A percentile compares a stretch with the other conserved stretches of the same genome.
Conservation (phyloP, 1,140 invertebrate species). For the Drosophila sucinea region DNA sequence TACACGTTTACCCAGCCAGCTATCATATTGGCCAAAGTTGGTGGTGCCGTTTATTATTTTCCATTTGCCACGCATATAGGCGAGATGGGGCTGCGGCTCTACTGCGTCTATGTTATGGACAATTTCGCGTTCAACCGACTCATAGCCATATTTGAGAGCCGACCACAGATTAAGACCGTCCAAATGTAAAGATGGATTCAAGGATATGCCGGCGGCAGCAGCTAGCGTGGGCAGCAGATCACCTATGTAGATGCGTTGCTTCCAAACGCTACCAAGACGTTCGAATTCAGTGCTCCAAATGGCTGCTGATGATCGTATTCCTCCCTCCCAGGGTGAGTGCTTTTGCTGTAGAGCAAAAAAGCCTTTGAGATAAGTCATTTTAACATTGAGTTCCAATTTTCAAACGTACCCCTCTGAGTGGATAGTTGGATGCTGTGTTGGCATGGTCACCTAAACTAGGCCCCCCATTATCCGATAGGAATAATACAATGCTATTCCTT, state of each 20-base stretch:
- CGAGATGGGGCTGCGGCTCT: constrained; percentile 85
- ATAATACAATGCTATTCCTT: constrained; percentile 89
- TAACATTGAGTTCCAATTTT: not conserved
- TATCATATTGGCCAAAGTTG: constrained; percentile 82
- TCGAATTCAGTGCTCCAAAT: constrained; percentile 89
- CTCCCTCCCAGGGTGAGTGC: constrained; percentile 94
- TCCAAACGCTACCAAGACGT: constrained; percentile 86
- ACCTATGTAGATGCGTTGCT: constrained; percentile 91
- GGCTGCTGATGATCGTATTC: constrained; percentile 89
- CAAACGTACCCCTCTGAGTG: constrained; percentile 89
- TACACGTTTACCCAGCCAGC: constrained; percentile 83
- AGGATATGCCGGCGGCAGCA: constrained; percentile 85
- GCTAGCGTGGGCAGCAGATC: constrained; percentile 95
- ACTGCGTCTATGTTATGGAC: constrained; percentile 91
- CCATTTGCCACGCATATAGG: constrained; percentile 87
- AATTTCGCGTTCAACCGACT: constrained; percentile 85
- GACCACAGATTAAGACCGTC: constrained; percentile 91
- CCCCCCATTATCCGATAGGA: constrained; percentile 91
- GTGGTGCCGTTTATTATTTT: constrained; percentile 89
- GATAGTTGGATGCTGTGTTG: constrained; percentile 94
- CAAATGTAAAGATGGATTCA: constrained; percentile 81
- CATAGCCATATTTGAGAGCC: constrained; percentile 83
- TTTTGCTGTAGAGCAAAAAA: constrained; percentile 85
- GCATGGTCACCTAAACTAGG: constrained; percentile 87
- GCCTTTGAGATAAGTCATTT: not conserved